Percentiles rank a stretch among this genome's conserved stretches.
Conservation (phyloP, 2,888 invertebrate species). For the Suillia variegata region DNA sequence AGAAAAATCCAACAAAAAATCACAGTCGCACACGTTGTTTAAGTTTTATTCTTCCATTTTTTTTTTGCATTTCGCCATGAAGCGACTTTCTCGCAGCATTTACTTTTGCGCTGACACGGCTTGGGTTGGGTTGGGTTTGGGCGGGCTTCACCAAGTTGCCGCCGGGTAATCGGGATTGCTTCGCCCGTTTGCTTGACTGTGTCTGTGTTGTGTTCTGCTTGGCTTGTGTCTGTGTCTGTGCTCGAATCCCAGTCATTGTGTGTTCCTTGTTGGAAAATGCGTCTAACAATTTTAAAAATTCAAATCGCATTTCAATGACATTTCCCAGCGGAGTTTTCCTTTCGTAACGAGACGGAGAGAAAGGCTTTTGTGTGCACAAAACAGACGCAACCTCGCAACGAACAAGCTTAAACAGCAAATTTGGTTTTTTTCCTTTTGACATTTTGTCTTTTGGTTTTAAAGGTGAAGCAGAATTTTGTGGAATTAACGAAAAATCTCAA, state of each 20-base stretch:
- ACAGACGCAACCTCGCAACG: neutral
- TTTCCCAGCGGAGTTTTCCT: slow-evolving; percentile 29
- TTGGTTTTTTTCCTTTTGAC: neutral
- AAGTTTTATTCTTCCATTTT: neutral
- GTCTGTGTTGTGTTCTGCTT: too few relatives aligned
- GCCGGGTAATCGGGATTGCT: neutral
- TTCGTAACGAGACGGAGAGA: neutral
- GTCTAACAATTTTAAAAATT: slow-evolving; percentile 23
- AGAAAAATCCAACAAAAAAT: slow-evolving; percentile 21
- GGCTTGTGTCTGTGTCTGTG: too few relatives aligned
- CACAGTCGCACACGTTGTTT: slow-evolving; percentile 7
- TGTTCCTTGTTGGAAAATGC: neutral
- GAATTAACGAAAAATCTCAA: too few relatives aligned
- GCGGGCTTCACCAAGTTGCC: neutral
- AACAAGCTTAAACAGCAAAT: neutral
- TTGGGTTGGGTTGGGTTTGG: neutral
- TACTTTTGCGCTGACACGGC: neutral
- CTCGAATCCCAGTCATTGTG: too few relatives aligned
- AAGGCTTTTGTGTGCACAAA: neutral
- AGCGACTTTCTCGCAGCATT: neutral
- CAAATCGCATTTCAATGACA: slow-evolving; percentile 38
- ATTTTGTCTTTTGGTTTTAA: neutral
- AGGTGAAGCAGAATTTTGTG: too few relatives aligned
- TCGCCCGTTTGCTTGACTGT: too few relatives aligned
- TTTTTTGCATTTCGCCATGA: neutral